Conservation (phyloP, 2,113 vertebrate genomes). For the Stigmatopora nigra region DNA sequence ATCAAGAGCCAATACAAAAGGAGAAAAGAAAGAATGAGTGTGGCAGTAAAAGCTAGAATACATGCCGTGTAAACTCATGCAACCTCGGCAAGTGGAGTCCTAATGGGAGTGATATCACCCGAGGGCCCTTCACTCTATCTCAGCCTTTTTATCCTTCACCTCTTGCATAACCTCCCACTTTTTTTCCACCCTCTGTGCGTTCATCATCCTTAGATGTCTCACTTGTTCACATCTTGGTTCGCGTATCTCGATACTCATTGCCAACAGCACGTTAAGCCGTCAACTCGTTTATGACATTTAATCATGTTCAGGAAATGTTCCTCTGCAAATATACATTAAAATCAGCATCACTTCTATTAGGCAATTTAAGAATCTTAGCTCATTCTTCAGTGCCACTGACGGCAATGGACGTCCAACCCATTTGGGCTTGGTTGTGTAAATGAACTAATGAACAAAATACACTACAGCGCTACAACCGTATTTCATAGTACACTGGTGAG, state of each 20-base stretch:
- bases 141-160: conserved; percentile 32
- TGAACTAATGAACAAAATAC: conserved; percentile 2
- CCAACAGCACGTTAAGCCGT: conserved; percentile 1
- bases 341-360: background rate
- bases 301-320: background rate
- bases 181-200: conserved; percentile 20
- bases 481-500: conserved; percentile 17
- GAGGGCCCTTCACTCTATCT: conserved; percentile 33
- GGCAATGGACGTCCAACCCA: no score
- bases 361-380: background rate
- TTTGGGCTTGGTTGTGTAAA: no score
- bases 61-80: conserved; percentile 32
- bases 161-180: conserved; percentile 27
- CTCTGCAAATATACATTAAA: no score
- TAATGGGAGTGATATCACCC: conserved; percentile 56
- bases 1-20: conserved; percentile 2
- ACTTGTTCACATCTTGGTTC: background rate
- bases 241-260: background rate
- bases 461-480: conserved; percentile 20
- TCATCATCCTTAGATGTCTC: conserved; percentile 6
- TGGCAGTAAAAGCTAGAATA: conserved; percentile 17
- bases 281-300: background rate
- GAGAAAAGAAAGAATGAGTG: conserved; percentile 2
- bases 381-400: no score
- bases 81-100: conserved; percentile 47